phyloP scores from a whole-genome alignment of 2,113 vertebrate genomes.

The Oryzias curvinotus region DNA sequence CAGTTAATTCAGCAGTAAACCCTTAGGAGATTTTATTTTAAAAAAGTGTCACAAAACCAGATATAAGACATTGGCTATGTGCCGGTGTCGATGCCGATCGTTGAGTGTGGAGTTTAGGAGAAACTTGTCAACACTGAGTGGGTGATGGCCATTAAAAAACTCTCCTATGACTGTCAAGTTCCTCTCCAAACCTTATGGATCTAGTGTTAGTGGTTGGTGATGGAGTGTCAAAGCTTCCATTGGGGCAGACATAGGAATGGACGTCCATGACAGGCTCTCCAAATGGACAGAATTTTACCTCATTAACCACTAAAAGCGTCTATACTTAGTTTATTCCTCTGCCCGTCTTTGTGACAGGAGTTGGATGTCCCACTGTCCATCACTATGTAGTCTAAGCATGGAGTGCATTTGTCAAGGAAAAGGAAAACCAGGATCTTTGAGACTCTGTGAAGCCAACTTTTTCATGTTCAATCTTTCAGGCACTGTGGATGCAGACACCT shows the following conservation, averaged over 20 bases:
- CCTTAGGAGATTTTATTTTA: background rate
- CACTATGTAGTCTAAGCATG: background rate
- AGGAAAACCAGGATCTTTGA: too few species aligned
- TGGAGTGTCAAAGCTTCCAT: slow-evolving; percentile 4
- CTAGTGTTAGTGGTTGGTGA: slow-evolving; percentile 3
- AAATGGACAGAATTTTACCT: slow-evolving; percentile 7
- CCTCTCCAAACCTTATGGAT: slow-evolving; percentile 6
- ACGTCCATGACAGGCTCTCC: slow-evolving; percentile 26
- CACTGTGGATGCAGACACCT: too few species aligned
- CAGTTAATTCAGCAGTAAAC: slow-evolving; percentile 34
- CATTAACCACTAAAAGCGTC: slow-evolving; percentile 25
- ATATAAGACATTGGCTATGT: background rate
- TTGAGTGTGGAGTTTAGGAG: slow-evolving; percentile 4
- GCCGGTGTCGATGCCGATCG: background rate
- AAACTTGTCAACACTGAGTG: slow-evolving; percentile 35
- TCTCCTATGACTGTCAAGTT: slow-evolving; percentile 41
- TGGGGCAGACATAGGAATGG: slow-evolving; percentile 12
- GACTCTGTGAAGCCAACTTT: too few species aligned
- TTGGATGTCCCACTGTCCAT: slow-evolving; percentile 1
- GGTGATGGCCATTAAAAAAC: slow-evolving; percentile 61
- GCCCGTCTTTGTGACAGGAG: background rate
- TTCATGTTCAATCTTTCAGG: too few species aligned
- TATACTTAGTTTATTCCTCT: background rate
- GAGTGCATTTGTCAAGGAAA: background rate
- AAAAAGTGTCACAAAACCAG: too few species aligned